These are phyloP conservation scores for Echinops telfairi DNA, from an alignment of 2,113 vertebrate species.

Conservation along the genomic window DNA sequence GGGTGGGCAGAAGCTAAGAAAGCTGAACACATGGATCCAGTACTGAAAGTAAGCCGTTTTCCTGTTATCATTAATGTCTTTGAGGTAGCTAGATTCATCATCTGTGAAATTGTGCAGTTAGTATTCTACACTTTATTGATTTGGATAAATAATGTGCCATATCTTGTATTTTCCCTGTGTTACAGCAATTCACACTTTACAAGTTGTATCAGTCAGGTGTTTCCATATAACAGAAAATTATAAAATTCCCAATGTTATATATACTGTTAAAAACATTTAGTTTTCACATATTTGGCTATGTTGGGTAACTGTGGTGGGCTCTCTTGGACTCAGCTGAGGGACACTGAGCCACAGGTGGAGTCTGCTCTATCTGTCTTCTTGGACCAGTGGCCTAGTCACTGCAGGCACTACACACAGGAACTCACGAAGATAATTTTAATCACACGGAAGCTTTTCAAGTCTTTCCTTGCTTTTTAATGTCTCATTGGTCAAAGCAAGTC, in stretches of 20 bases:
- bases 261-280: neutral
- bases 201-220: neutral
- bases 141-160: conserved; percentile 27
- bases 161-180: neutral
- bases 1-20: neutral
- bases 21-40: neutral
- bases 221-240: conserved; percentile 11
- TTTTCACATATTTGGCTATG: neutral
- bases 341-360: neutral
- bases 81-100: conserved; percentile 27
- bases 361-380: neutral
- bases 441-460: neutral
- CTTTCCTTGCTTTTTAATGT: neutral
- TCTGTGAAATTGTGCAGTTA: neutral
- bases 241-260: neutral
- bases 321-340: neutral
- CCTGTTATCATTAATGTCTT: conserved; percentile 11
- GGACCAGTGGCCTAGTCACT: neutral
- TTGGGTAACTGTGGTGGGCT: neutral
- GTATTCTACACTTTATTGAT: neutral
- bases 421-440: neutral
- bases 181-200: neutral
- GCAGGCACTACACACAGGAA: neutral
- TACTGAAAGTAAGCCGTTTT: conserved; percentile 9
- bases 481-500: neutral